Conservation (phyloP, 2,888 invertebrate species). For the Vandiemenella viatica region DNA sequence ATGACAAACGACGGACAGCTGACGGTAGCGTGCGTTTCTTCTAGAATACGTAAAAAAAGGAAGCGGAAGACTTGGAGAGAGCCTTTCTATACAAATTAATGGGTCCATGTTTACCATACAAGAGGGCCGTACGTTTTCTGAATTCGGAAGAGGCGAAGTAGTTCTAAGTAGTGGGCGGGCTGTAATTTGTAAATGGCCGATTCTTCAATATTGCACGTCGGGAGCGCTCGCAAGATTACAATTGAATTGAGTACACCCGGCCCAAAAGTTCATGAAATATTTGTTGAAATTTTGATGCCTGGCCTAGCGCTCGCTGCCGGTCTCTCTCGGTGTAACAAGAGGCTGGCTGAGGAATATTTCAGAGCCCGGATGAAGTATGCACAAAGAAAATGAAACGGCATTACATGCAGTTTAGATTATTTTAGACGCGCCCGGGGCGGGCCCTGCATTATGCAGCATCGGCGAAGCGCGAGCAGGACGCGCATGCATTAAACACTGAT, state of each 20-base stretch:
- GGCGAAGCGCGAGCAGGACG: neutral
- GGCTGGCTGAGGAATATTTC: constrained; percentile 11
- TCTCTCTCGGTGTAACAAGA: constrained; percentile 1
- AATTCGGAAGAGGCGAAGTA: neutral
- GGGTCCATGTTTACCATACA: neutral
- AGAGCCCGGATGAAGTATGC: constrained; percentile 14
- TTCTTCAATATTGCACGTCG: constrained; percentile 9
- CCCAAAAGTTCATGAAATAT: constrained; percentile 13
- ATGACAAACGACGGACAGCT: too few relatives aligned
- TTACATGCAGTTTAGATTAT: constrained; percentile 13
- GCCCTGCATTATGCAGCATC: constrained; percentile 6
- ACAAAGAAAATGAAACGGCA: constrained; percentile 16
- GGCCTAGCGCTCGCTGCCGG: neutral
- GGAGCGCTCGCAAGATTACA: constrained; percentile 6
- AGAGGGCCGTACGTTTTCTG: neutral
- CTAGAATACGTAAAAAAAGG: too few relatives aligned
- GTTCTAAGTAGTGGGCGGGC: constrained; percentile 4
- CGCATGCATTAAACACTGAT: constrained; percentile 14
- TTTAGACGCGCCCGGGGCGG: constrained; percentile 5
- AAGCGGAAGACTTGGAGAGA: too few relatives aligned
- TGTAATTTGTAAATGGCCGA: constrained; percentile 11
- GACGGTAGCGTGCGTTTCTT: too few relatives aligned
- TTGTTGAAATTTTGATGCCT: constrained; percentile 13
- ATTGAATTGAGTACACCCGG: constrained; percentile 11
- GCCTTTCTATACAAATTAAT: neutral